Evolutionary conservation across 2,113 vertebrate species (phyloP), one percentile per base, ranked within the genome.

Genomic region (Gambusia affinis): DNA sequence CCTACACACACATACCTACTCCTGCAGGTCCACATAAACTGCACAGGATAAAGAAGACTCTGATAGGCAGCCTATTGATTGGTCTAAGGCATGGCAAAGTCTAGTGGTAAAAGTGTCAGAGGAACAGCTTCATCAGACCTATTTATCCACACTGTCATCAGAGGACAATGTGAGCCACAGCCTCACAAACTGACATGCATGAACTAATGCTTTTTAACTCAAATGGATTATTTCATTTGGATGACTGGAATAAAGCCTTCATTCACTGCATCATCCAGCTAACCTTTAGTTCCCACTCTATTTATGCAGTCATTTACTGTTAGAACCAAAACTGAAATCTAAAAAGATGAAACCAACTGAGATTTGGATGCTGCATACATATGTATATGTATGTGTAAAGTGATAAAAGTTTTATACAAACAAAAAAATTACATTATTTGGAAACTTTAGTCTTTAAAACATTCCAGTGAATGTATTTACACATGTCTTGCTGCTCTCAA

Each of bases 31-130:
- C 47, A 67, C 54, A 68, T 57, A 47, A 42, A 24, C 6, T 19
- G 12, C n/a, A 54, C 64, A 78, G 44, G 61, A 39, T 62, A 71
- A 61, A 80, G 61, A 77, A 76, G 60, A 83, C 69, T 79, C 69
- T 87, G 72, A 87, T 90, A 85, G 84, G 79, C 67, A 73, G 75
- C 84, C 72, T 86, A 93, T 91, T 79, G 89, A 93, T 89, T 88
- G 83, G 72, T 76, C 69, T 27, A 47, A 84, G 76, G 82, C 79
- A 88, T 86, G 85, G 83, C 77, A 73, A 78, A 87, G 75, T 74
- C 71, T 89, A 80, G 83, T 80, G 75, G 66, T 81, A 61, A 70
- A 64, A 85, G 78, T 84, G 88, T 87, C 81, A 60, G 66, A 78
- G 30, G 65, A 77, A 88, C 64, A 76, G 78, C 89, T 92, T 74